Base-by-base conservation (phyloP, 2,888 invertebrate genomes). In the Coecobrya sp. region DNA sequence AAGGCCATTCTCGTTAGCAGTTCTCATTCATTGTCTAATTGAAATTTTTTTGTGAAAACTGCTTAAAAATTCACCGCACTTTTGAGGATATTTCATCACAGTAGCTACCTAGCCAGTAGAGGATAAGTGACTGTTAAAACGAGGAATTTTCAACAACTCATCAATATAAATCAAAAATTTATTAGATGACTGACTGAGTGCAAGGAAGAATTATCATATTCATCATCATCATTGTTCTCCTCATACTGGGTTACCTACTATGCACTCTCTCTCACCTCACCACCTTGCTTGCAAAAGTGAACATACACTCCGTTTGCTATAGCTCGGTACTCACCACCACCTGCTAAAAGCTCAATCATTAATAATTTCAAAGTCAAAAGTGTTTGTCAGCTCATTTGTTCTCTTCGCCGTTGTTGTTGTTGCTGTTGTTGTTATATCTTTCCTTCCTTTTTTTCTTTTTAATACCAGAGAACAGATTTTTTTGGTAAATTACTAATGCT, bases 341-440 rank as follows among this genome's bases (percentile, higher is more conserved):
- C 84, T 84, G 65, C 84, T 79, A 62, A 79, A 79, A 76, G 79
- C 86, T 85, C 85, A 90, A 82, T 89, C 90, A 90, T 90, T 90
- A 90, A 85, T 62, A 90, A 76, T 90, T 90, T 90, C 36, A 62
- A 22, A 82, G 89, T 89, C 82, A 65, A 85, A 85, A 90, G 89
- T 62, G 89, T 76, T 85, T 90, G 90, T 86, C 90, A 90, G 90
- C 86, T 90, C 84, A 90, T 90, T 90, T 90, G 86, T 90, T 90
- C 49, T 30, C n/a, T 30, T 68, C 70, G 68, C 49, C 70, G 36
- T 7, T 4, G 3, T 36, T 7, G 7, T 7, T 49, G 85, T 49
- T 52, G n/a, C 5, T 55, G n/a, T 19, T 55, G 55, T 55, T 76
- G 10, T 19, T n/a, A n/a, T n/a, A n/a, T n/a, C n/a, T n/a, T n/a